These are phyloP conservation scores for Vulpes ferrilata DNA, from an alignment of 2,113 vertebrate genomes.

Conservation along the genomic window DNA sequence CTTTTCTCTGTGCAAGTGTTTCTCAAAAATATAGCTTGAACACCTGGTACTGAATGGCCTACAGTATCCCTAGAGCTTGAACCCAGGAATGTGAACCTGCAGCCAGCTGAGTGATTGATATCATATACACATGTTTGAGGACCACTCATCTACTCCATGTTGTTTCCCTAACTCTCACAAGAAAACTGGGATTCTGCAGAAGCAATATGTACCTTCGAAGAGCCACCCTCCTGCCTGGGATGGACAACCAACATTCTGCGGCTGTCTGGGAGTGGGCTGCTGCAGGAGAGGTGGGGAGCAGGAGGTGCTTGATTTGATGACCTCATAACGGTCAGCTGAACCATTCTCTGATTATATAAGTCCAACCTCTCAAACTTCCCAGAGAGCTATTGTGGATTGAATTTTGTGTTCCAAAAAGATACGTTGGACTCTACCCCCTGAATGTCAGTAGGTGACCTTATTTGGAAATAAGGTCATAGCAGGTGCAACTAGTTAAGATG, in stretches of 20 bases:
- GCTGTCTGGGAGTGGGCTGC: background rate
- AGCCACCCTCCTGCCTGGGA: background rate
- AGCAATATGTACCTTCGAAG: background rate
- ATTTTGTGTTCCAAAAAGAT: background rate
- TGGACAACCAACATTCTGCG: rapidly evolving
- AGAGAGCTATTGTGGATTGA: background rate
- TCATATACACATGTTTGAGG: background rate
- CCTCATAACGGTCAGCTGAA: background rate
- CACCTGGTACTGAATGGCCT: background rate
- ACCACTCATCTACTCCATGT: too few species aligned
- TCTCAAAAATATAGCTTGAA: background rate
- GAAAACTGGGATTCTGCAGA: background rate
- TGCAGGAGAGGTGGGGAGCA: background rate
- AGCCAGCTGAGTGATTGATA: rapidly evolving
- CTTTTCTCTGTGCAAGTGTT: background rate
- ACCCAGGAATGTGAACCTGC: background rate
- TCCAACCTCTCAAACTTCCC: background rate
- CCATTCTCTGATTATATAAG: background rate
- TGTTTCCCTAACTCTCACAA: background rate
- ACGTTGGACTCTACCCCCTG: background rate
- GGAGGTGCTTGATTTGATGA: background rate
- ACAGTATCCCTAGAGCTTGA: background rate
- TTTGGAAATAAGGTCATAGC: background rate
- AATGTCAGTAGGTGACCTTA: background rate
- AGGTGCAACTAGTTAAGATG: background rate